phyloP scores from a whole-genome alignment of 2,113 vertebrate species.

The Marmota monax region DNA sequence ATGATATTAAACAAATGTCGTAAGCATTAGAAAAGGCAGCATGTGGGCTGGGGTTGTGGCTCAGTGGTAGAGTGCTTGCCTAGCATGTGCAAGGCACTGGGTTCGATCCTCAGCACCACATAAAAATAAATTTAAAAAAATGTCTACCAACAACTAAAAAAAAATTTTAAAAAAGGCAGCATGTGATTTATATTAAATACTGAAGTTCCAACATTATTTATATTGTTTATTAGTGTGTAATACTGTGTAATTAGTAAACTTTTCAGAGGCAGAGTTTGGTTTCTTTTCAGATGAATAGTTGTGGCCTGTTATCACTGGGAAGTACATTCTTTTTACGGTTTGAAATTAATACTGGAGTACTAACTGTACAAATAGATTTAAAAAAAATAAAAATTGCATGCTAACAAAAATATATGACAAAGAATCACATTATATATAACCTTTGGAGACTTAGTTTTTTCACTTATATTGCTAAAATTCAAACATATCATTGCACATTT shows the following conservation, averaged over 20 bases:
- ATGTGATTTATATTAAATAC: background rate
- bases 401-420: background rate
- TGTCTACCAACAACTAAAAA: too few relatives aligned
- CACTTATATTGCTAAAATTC: background rate
- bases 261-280: slow-evolving; percentile 60
- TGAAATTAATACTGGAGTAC: slow-evolving; percentile 69
- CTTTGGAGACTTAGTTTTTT: background rate
- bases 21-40: slow-evolving; percentile 54
- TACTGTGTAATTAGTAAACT: slow-evolving; percentile 53
- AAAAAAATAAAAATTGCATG: slow-evolving; percentile 81
- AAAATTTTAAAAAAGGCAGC: background rate
- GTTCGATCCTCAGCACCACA: too few relatives aligned
- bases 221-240: slow-evolving; percentile 41
- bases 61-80: too few relatives aligned
- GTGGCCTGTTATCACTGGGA: slow-evolving; percentile 62
- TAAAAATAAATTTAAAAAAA: too few relatives aligned
- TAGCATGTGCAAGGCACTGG: too few relatives aligned
- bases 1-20: slow-evolving; percentile 75
- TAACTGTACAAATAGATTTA: slow-evolving; percentile 68
- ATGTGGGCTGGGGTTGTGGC: too few relatives aligned
- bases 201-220: background rate
- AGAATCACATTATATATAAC: background rate
- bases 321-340: slow-evolving; percentile 59
- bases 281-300: slow-evolving; percentile 69
- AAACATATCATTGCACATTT: background rate